Conservation (phyloP, 1,140 invertebrate genomes). For the Drosophila micromelanica region DNA sequence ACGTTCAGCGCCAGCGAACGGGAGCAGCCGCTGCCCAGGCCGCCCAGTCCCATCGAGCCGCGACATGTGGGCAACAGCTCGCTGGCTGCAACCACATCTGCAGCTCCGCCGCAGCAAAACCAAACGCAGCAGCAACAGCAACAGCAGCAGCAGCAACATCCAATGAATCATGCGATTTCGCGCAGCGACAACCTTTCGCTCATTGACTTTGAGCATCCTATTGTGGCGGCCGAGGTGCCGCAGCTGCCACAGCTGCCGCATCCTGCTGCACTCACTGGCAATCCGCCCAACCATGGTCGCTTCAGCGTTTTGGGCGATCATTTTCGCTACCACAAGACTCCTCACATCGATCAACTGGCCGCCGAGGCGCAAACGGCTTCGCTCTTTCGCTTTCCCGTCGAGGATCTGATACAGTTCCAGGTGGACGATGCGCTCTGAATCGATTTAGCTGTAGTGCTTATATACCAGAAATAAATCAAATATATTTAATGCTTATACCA, state of each 20-base stretch:
- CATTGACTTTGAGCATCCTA: conserved; percentile 80
- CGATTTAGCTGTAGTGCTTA: conserved; percentile 20
- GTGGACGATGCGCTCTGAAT: conserved; percentile 76
- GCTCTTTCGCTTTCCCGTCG: conserved; percentile 78
- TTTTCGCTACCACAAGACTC: conserved; percentile 57
- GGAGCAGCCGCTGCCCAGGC: conserved; percentile 51
- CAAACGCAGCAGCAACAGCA: conserved; percentile 27
- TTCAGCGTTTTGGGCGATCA: conserved; percentile 41
- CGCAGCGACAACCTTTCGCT: conserved; percentile 72
- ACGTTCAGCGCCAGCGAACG: conserved; percentile 47
- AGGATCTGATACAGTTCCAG: conserved; percentile 82
- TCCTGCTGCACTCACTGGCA: conserved; percentile 43
- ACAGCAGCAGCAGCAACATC: neutral
- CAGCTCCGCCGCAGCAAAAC: conserved; percentile 18
- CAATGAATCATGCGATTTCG: conserved; percentile 63
- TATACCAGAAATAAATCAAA: conserved; percentile 22
- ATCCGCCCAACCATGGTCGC: conserved; percentile 28
- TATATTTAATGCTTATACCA: conserved; percentile 10
- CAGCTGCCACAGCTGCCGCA: conserved; percentile 47
- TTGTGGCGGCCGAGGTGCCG: conserved; percentile 67
- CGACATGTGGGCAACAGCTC: conserved; percentile 44
- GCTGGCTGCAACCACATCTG: conserved; percentile 20
- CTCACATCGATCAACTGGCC: conserved; percentile 72
- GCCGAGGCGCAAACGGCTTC: conserved; percentile 78
- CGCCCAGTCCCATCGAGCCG: conserved; percentile 70